Conservation (phyloP, 2,113 vertebrate genomes). For the Trochalopteron elliotii region DNA sequence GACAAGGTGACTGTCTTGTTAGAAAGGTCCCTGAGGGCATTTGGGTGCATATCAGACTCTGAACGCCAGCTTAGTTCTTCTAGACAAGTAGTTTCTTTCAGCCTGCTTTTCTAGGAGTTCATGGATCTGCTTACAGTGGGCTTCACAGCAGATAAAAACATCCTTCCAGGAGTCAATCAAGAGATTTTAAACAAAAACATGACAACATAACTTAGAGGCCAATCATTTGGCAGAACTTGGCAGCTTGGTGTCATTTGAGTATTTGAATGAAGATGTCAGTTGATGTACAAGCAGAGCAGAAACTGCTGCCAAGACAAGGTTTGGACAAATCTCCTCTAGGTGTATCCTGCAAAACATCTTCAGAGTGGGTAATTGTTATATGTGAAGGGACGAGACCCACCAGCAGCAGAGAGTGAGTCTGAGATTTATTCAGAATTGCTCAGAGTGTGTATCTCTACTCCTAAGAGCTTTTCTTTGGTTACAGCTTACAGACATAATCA, state of each 20-base stretch:
- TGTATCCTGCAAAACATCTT: neutral
- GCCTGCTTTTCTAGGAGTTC: neutral
- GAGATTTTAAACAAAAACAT: conserved; percentile 11
- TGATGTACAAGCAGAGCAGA: neutral
- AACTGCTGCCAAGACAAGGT: neutral
- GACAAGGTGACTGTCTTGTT: conserved; percentile 45
- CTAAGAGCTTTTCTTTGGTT: neutral
- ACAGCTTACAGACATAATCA: neutral
- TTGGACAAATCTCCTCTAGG: neutral
- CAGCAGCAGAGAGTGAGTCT: neutral
- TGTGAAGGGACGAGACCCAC: neutral
- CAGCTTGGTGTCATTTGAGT: neutral
- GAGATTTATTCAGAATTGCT: neutral
- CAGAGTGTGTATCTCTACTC: neutral
- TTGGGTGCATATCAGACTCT: conserved; percentile 20
- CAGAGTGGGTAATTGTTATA: neutral
- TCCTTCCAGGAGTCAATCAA: neutral
- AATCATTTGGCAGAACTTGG: neutral
- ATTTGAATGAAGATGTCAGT: neutral
- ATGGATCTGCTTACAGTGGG: neutral
- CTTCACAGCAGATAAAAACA: neutral
- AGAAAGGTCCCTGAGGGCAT: neutral
- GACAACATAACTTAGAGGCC: neutral
- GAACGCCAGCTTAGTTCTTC: conserved; percentile 18
- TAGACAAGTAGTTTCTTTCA: neutral